Evolutionary conservation across 2,113 vertebrate species (phyloP).

Genomic region (Cheirogaleus medius): DNA sequence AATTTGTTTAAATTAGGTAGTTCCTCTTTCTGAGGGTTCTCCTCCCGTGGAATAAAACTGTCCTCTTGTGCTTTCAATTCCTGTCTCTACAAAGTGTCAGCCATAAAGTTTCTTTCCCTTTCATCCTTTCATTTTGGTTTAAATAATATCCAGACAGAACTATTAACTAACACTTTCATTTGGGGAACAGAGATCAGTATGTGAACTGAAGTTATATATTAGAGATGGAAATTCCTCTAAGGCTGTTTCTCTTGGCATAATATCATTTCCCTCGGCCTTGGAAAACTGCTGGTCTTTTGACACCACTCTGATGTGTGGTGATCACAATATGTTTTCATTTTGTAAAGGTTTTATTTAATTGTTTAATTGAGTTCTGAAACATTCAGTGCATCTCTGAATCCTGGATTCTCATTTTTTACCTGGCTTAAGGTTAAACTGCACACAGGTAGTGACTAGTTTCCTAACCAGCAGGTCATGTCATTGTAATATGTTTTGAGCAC

Average conservation of each 20-base stretch:
- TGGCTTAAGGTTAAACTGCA: neutral
- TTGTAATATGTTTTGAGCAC: neutral
- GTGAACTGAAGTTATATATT: neutral
- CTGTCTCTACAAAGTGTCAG: conserved; percentile 28
- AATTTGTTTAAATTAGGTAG: conserved; percentile 24
- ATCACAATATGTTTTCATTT: neutral
- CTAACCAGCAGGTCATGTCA: neutral
- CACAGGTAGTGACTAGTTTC: neutral
- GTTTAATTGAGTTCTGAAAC: neutral
- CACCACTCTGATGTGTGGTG: neutral
- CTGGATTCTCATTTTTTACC: neutral
- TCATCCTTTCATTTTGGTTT: conserved; percentile 63
- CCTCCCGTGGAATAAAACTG: neutral
- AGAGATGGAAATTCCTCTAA: neutral
- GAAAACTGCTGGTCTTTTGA: neutral
- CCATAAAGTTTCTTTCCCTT: conserved; percentile 62
- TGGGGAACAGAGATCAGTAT: neutral
- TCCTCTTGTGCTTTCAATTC: conserved; percentile 58
- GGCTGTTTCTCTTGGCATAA: neutral
- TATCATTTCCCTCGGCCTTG: neutral
- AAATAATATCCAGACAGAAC: neutral
- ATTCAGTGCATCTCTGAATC: neutral
- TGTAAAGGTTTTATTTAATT: neutral
- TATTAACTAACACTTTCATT: neutral
- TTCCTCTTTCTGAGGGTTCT: conserved; percentile 60